These are phyloP conservation scores for Fistularia commersonii DNA, from an alignment of 2,797 vertebrate species.

Conservation along the genomic window DNA sequence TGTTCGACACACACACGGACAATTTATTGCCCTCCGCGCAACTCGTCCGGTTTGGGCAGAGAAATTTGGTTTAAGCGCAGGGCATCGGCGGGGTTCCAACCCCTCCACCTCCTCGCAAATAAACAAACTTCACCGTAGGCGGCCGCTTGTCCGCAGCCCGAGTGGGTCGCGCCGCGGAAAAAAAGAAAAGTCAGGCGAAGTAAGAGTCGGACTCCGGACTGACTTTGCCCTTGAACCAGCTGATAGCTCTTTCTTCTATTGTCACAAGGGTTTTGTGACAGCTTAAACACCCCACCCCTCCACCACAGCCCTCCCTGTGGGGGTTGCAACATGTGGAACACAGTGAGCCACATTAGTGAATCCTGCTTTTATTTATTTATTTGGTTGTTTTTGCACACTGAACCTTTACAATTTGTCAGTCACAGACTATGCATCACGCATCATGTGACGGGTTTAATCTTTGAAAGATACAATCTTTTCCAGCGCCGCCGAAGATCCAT, in stretches of 20 bases:
- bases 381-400: too few species aligned
- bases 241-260: conserved; percentile 13
- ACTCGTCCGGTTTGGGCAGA: too few species aligned
- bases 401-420: background rate
- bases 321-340: conserved; percentile 43
- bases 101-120: background rate
- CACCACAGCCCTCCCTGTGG: conserved; percentile 3
- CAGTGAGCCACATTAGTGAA: conserved; percentile 1
- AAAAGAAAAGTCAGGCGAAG: conserved; percentile 34
- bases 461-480: conserved; percentile 37
- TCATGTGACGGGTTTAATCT: conserved; percentile 51
- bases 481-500: conserved; percentile 25
- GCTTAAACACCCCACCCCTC: conserved; percentile 1
- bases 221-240: conserved; percentile 65
- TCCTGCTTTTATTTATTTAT: background rate
- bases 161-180: conserved; percentile 27
- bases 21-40: conserved; percentile 46
- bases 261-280: conserved; percentile 14
- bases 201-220: conserved; percentile 30
- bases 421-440: conserved; percentile 53
- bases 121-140: too few species aligned
- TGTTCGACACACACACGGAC: conserved; percentile 61
- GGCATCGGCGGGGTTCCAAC: background rate
- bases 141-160: background rate
- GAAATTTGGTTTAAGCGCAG: background rate